Percentiles rank a stretch among this genome's conserved stretches.
Evolutionary conservation across 37 sponge, comb jelly and placozoan species (phyloP).

Genomic region (Petrosia ficiformis): DNA sequence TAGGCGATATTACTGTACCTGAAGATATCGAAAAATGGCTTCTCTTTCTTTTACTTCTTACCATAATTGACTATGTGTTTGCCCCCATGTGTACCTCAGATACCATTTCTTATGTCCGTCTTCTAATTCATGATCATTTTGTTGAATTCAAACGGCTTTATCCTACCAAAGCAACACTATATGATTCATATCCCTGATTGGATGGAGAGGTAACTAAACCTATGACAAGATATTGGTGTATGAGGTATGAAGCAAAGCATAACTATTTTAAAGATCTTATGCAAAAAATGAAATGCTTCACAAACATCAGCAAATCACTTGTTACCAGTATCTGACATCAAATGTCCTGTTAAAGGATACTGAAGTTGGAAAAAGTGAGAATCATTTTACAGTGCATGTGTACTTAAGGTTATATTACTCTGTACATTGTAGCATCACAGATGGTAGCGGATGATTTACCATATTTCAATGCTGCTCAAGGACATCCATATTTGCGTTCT

Average conservation of each 20-base stretch:
- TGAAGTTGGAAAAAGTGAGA: too few species aligned
- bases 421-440: too few species aligned
- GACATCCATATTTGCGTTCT: too few species aligned
- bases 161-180: slow-evolving; percentile 68
- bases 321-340: slow-evolving; percentile 26
- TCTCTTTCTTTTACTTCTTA: slow-evolving; percentile 34
- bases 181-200: slow-evolving; percentile 51
- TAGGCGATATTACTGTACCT: slow-evolving; percentile 43
- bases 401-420: too few species aligned
- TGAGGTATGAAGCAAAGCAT: slow-evolving; percentile 69
- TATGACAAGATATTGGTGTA: slow-evolving; percentile 49
- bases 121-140: slow-evolving; percentile 28
- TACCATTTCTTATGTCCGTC: slow-evolving; percentile 1
- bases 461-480: too few species aligned
- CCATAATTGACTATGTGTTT: slow-evolving; percentile 39
- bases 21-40: slow-evolving; percentile 44
- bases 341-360: too few species aligned
- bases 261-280: slow-evolving; percentile 46
- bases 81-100: slow-evolving; percentile 26
- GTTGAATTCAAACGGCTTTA: slow-evolving; percentile 29
- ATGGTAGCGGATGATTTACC: too few species aligned
- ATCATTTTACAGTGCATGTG: too few species aligned
- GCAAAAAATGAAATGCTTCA: slow-evolving; percentile 10
- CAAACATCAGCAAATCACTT: slow-evolving; percentile 49
- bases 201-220: slow-evolving; percentile 49